Base-by-base conservation (phyloP, 2,888 invertebrate species). In the Ashinkailepas kermadecensis region DNA sequence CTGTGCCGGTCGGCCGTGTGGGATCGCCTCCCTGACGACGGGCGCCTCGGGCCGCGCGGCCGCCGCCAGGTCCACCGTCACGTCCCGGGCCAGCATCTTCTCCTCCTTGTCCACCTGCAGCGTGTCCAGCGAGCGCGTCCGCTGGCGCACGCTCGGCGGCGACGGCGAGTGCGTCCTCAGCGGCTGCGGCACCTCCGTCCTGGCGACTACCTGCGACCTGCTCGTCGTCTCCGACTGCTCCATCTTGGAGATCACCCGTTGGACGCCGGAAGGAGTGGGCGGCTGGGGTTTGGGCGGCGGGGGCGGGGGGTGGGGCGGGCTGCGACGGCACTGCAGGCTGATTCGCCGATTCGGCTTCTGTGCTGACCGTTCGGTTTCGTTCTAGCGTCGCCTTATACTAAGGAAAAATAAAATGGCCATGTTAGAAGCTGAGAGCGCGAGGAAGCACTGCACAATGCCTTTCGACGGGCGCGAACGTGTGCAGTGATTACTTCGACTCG, bases 361-460 rank as follows among this genome's bases (percentile, higher is more conserved):
- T 23, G 18, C 23, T 11, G 54, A n/a, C 21, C 18, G 56, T 10
- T 1, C 13, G 0, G 74, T 11, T 21, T 21, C 18, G 54, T 11
- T 54, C 74, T 56, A 74, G 74, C 74, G 74, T 56, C 56, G 74
- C 54, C 39, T 74, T 74, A 74, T 74, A 74, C 74, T 74, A 74
- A 21, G 74, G 74, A 11, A 54, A 54, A 74, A 21, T 65, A 65
- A 18, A 56, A 13, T 10, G 56, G 12, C 23, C 56, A 56, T 15
- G 74, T 54, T 74, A 74, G 74, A 54, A 70, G 65, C 70, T 4
- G 54, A 9, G 15, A 74, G 56, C 0, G 74, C 10, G 21, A 56
- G 56, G 15, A 21, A 21, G 56, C 54, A 54, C 23, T 67, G 11
- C 25, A 56, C 21, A 54, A 23, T 56, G 74, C 56, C 56, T 11